phyloP scores from a whole-genome alignment of 2,888 invertebrate species.

The Melangyna quadrimaculata region DNA sequence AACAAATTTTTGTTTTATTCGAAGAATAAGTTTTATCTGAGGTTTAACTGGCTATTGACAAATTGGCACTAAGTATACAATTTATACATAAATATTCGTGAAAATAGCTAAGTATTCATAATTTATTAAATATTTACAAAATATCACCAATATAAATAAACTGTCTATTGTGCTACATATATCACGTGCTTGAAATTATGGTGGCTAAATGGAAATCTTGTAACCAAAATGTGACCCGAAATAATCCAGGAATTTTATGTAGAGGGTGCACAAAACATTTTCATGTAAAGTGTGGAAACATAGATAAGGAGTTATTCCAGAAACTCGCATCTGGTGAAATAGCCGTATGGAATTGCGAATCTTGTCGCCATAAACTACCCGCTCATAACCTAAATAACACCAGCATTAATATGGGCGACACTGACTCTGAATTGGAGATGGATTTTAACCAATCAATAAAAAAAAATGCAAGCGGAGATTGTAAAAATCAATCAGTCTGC shows the following conservation, averaged over 20 bases:
- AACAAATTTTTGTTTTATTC: too few relatives aligned
- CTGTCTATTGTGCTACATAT: too few relatives aligned
- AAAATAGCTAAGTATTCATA: too few relatives aligned
- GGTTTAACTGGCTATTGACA: too few relatives aligned
- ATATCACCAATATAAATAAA: too few relatives aligned
- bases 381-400: neutral
- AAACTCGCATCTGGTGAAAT: neutral
- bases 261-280: neutral
- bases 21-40: too few relatives aligned
- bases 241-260: neutral
- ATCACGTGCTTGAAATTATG: neutral
- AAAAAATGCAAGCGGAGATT: neutral
- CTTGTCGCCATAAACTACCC: neutral
- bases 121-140: too few relatives aligned
- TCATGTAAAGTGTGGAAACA: neutral
- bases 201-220: neutral
- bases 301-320: neutral
- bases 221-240: neutral
- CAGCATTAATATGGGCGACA: neutral
- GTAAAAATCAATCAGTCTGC: neutral
- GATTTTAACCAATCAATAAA: neutral
- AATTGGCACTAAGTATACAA: too few relatives aligned
- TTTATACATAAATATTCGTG: too few relatives aligned
- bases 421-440: neutral
- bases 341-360: constrained; percentile 1